Evolutionary conservation across 2,113 vertebrate genomes (phyloP), one percentile per base, ranked within the genome.

Genomic region (Cervus canadensis): DNA sequence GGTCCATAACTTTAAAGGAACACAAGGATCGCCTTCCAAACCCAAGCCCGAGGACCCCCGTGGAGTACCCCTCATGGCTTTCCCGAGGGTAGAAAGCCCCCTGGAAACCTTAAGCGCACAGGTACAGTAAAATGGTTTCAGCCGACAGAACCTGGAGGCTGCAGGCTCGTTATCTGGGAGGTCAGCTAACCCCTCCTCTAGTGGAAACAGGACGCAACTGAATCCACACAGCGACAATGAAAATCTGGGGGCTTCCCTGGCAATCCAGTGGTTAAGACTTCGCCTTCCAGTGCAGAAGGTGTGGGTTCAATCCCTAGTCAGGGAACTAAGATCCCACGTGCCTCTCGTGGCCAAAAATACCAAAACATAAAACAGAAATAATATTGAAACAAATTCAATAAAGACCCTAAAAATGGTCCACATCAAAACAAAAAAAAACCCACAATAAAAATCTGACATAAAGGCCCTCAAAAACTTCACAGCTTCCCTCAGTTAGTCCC

Each of bases 31-130:
- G 87, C 98, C 99, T 74, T 99, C 99, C 82, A 99, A 99, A 98
- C 99, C 99, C 98, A 99, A 99, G 98, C 98, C 99, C 3, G 99
- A 99, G 98, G 99, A 99, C 71, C 99, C 99, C 95, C 99, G 99
- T 26, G 99, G 99, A 84, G 99, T 99, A 79, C 99, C 99, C 0
- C 98, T 99, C 92, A 99, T 99, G 99, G 99, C 99, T 91, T 99
- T 99, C 98, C 99, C 99, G 48, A 99, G 99, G 96, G 99, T 99
- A 97, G 99, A 99, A 98, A 99, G 99, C 98, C 99, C 99, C 79
- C 99, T 99, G 98, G 99, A 99, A 99, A 99, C 99, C 52, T 96
- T 99, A 98, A 99, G 99, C 97, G 99, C 99, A 98, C 99, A 99
- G 99, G 99, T 99, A 99, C 43, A 81, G 83, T 98, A 95, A 94